A percentile compares a stretch with the other conserved stretches of the same genome.
Evolutionary conservation across 2,113 vertebrate species (phyloP).

Genomic region (Mesitornis unicolor): DNA sequence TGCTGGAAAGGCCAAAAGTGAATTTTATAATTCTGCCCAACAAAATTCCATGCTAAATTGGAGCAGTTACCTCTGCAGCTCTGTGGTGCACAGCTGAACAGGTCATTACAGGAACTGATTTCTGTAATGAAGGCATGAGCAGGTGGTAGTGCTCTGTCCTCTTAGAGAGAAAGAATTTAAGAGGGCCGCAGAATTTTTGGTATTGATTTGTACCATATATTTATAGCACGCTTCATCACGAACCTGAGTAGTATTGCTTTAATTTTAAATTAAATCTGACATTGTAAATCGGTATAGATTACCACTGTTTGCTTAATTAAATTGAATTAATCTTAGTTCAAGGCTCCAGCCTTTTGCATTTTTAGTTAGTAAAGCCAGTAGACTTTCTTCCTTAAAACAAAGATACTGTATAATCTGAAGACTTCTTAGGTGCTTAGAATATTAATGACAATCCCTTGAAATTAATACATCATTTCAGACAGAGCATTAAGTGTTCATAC

Average conservation of each 20-base stretch:
- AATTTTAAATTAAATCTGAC: background rate
- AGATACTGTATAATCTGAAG: background rate
- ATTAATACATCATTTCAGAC: background rate
- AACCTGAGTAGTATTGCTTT: background rate
- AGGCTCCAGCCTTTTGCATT: background rate
- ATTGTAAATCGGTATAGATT: background rate
- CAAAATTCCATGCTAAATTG: background rate
- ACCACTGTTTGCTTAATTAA: background rate
- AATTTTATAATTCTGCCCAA: background rate
- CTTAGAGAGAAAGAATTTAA: background rate
- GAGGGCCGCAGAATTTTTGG: background rate
- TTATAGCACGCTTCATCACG: background rate
- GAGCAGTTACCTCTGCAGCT: background rate
- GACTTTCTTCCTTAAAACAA: background rate
- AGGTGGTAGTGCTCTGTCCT: background rate
- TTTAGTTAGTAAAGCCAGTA: background rate
- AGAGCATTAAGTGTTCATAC: background rate
- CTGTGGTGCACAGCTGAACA: background rate
- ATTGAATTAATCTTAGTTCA: background rate
- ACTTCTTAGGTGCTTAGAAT: background rate
- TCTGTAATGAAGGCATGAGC: background rate
- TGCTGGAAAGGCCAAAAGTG: background rate
- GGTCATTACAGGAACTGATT: background rate
- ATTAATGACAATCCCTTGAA: background rate
- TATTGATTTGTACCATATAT: background rate